Evolutionary conservation across 2,888 invertebrate genomes (phyloP).

Genomic region (Sesamia inferens): DNA sequence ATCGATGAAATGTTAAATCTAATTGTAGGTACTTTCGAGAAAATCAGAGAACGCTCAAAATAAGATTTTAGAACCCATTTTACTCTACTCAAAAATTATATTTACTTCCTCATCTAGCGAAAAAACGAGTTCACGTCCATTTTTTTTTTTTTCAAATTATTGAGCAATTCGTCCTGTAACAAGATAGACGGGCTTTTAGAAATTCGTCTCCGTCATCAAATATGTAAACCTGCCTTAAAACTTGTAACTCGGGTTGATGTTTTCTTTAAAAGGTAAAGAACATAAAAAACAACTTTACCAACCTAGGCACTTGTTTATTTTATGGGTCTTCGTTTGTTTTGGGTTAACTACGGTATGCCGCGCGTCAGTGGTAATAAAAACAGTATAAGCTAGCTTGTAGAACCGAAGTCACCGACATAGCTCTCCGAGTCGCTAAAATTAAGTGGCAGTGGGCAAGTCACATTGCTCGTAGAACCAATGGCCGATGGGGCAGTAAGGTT

Average conservation of each 20-base stretch:
- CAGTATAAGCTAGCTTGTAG: neutral
- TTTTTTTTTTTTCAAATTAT: slow-evolving; percentile 97
- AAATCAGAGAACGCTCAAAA: neutral
- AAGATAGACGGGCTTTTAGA: slow-evolving; percentile 69
- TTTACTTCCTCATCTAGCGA: slow-evolving; percentile 97
- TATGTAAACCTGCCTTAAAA: slow-evolving; percentile 51
- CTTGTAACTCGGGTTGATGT: slow-evolving; percentile 22
- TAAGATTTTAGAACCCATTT: neutral
- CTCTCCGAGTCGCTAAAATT: too few relatives aligned
- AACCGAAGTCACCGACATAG: too few relatives aligned
- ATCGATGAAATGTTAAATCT: slow-evolving; percentile 1
- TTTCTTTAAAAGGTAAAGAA: slow-evolving; percentile 33
- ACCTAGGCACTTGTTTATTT: slow-evolving; percentile 23
- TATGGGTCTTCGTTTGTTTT: slow-evolving; percentile 12
- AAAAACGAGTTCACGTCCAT: slow-evolving; percentile 96
- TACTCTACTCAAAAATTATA: neutral
- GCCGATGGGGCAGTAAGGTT: too few relatives aligned
- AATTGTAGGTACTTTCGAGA: neutral
- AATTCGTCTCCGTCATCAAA: slow-evolving; percentile 46
- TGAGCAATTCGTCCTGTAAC: slow-evolving; percentile 96
- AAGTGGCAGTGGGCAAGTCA: too few relatives aligned
- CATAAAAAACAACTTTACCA: slow-evolving; percentile 17
- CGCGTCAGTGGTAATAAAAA: neutral
- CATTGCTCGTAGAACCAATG: too few relatives aligned
- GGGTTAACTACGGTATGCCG: neutral